phyloP scores from a whole-genome alignment of 2,888 invertebrate species.

The Glaucopsyche alexis region DNA sequence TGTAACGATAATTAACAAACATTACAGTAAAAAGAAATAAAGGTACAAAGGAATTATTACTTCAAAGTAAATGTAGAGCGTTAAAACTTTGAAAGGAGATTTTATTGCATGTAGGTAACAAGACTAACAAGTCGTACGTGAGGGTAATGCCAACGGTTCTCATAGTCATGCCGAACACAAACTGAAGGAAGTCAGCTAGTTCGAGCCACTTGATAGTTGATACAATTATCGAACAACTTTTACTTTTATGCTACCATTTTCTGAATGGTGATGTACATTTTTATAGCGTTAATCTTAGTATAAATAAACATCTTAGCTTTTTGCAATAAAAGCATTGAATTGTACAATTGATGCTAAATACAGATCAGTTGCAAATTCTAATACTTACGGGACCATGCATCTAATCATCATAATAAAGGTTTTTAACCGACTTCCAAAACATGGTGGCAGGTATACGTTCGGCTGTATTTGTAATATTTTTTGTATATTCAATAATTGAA shows the following conservation, averaged over 20 bases:
- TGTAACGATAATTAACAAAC: no score
- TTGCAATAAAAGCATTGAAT: no score
- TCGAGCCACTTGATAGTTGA: background rate
- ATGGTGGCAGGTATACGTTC: no score
- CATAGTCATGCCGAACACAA: background rate
- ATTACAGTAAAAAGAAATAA: background rate
- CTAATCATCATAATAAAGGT: no score
- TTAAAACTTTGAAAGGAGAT: slow-evolving; percentile 3
- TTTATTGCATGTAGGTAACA: slow-evolving; percentile 26
- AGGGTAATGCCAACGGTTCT: background rate
- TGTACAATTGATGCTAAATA: no score
- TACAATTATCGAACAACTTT: slow-evolving; percentile 10
- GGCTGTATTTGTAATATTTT: no score
- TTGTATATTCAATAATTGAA: no score
- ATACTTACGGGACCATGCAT: no score
- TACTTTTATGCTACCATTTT: slow-evolving; percentile 38
- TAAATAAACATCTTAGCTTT: no score
- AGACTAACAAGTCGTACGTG: slow-evolving; percentile 26
- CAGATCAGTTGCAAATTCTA: no score
- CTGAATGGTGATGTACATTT: slow-evolving; percentile 52
- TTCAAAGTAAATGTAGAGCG: slow-evolving; percentile 7
- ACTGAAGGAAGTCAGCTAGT: slow-evolving; percentile 12
- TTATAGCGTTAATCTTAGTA: background rate
- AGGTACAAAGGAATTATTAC: background rate
- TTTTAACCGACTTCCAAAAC: no score